Evolutionary conservation across 1,140 invertebrate species (phyloP), one percentile per base, ranked within the genome.

Genomic region (Cotesia chilonis): DNA sequence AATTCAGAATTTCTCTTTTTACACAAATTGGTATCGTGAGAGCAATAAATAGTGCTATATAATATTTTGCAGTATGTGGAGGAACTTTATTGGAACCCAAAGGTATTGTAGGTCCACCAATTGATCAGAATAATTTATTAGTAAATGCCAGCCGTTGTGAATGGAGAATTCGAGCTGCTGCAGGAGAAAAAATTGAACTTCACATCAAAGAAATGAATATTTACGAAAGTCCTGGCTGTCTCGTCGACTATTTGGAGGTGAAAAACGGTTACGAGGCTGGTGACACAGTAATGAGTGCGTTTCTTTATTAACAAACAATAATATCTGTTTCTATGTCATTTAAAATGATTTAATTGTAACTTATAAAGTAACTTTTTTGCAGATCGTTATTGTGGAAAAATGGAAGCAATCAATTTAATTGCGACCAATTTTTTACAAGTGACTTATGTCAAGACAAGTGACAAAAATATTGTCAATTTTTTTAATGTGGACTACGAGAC

Each of bases 131-230:
- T 41, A 89, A 88, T 57, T 88, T 86, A 12, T 85, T 88, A 10
- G 83, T 90, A 0, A 84, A 85, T 4, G 90, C 91, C 0, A 93
- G 96, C 73, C 88, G 90, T 60, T 98, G 96, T 82, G 95, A 97
- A 87, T 99, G 97, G 97, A 88, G 97, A 55, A 98, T 99, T 67
- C 96, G 96, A 0, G 97, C 96, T 0, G 98, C 97, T 0, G 96
- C 98, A 77, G 98, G 98, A 0, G 97, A 99, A 85, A 90, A 94
- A 67, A 97, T 99, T 65, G 92, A 96, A 0, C 87, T 99, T 0
- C 98, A 98, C 79, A 93, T 99, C 66, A 97, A 95, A 0, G 92
- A 92, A 71, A 86, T 98, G 75, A 96, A 98, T 81, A 94, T 99
- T 65, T 92, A 91, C 76, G 95, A 95, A 78, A 93, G 94, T 0